Evolutionary conservation across 2,888 invertebrate genomes (phyloP), one percentile per base, ranked within the genome.

Genomic region (Sisyra terminalis): DNA sequence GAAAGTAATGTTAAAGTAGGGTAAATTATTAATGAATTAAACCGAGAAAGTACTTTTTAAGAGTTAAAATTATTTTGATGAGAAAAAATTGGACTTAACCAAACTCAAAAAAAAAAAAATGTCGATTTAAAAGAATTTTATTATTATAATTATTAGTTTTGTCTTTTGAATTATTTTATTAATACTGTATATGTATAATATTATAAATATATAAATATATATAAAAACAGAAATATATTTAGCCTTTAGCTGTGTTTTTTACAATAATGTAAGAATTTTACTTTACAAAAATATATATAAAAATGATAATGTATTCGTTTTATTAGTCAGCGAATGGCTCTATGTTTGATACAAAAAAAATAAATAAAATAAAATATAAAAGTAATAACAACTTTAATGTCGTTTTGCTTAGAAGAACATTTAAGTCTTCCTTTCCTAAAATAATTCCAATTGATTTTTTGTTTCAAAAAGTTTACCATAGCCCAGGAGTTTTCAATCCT

Each of bases 251-350:
- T 40, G 40, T 40, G 40, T 40, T 40, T 40, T 40, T 40, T 40
- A 40, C 30, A n/a, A 40, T 17, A 16, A 40, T 38, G 38, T 40
- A 40, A 40, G 40, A 31, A 40, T 40, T 40, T 40, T 31, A 29
- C 14, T 40, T 40, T 40, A 40, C 10, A 38, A 38, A 38, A 7
- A 34, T 14, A 34, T n/a, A 34, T 34, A 34, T 34, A 34, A 14
- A 14, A 34, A 34, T 14, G 15, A 38, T 17, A 30, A 31, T 40
- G 40, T 40, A 40, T 31, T 40, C 32, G 32, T 31, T 40, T 40
- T 34, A 15, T 34, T 40, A 40, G 40, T 40, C 40, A 40, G 40
- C 40, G 40, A 40, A 40, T 40, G 40, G 40, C 40, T 40, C 40
- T 40, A 40, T 40, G 40, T 40, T 40, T 40, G 40, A 40, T 40